These are phyloP conservation scores for Drosophila truncata DNA, from an alignment of 1,140 invertebrate genomes.

Conservation along the genomic window DNA sequence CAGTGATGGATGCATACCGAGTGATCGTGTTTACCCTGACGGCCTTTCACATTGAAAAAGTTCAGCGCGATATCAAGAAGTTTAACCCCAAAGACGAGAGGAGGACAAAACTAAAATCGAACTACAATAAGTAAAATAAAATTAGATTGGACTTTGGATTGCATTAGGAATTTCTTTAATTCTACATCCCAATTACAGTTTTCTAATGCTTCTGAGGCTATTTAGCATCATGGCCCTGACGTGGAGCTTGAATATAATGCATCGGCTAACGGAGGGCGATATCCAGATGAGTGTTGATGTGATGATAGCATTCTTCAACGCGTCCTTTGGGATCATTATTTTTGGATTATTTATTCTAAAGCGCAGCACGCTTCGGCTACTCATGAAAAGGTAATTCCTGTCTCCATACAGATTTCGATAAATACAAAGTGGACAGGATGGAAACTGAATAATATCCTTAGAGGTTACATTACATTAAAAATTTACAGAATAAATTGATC, in stretches of 20 bases:
- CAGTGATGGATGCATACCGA: neutral
- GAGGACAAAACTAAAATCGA: neutral
- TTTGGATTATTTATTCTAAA: neutral
- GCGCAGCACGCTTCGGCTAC: neutral
- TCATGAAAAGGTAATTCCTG: neutral
- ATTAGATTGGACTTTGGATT: neutral
- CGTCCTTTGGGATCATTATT: neutral
- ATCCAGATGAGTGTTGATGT: too few species aligned
- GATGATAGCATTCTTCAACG: rapidly evolving
- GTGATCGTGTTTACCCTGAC: neutral
- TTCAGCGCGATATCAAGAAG: neutral
- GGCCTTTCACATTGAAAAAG: neutral
- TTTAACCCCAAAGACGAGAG: neutral
- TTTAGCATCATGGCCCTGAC: conserved; percentile 2
- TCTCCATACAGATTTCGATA: neutral
- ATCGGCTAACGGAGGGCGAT: neutral
- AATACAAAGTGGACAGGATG: neutral
- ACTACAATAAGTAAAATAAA: neutral
- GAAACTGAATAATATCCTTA: neutral
- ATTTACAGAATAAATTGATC: neutral
- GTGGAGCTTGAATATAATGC: neutral
- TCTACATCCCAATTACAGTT: neutral
- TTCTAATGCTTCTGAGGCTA: conserved; percentile 3
- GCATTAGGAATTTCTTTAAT: neutral
- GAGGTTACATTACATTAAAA: neutral